A percentile compares a stretch with the other conserved stretches of the same genome.
Evolutionary conservation across 2,888 invertebrate species (phyloP).

Genomic region (Drosophila seclusa): DNA sequence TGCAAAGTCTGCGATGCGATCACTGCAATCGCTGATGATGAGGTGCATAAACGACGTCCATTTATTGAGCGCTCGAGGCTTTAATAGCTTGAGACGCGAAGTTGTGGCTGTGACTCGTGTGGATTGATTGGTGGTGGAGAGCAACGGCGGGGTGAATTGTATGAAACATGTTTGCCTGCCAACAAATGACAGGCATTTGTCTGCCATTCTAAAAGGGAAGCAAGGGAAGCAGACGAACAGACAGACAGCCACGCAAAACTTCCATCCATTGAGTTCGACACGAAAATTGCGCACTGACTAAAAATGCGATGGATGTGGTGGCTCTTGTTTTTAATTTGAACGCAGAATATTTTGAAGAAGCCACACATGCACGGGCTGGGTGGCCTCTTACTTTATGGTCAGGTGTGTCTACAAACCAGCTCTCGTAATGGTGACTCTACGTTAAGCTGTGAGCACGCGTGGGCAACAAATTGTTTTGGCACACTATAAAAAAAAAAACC

Average conservation of each 20-base stretch:
- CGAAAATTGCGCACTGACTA: slow-evolving; percentile 68
- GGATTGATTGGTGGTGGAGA: slow-evolving; percentile 29
- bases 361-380: slow-evolving; percentile 64
- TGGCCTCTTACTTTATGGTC: slow-evolving; percentile 29
- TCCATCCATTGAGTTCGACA: slow-evolving; percentile 77
- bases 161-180: slow-evolving; percentile 72
- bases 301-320: slow-evolving; percentile 39
- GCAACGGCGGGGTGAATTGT: not conserved
- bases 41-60: slow-evolving; percentile 82
- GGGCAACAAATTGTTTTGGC: slow-evolving; percentile 56
- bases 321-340: slow-evolving; percentile 44
- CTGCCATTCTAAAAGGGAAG: slow-evolving; percentile 47
- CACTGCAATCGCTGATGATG: slow-evolving; percentile 76
- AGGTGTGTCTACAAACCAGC: slow-evolving; percentile 38
- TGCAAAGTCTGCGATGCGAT: slow-evolving; percentile 63
- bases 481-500: slow-evolving; percentile 26
- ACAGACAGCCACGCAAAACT: slow-evolving; percentile 42
- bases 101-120: slow-evolving; percentile 7
- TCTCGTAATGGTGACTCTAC: slow-evolving; percentile 33
- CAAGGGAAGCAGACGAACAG: slow-evolving; percentile 10
- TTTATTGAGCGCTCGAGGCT: slow-evolving; percentile 78
- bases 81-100: slow-evolving; percentile 57
- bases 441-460: slow-evolving; percentile 57
- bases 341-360: slow-evolving; percentile 68
- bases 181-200: slow-evolving; percentile 80